These are phyloP conservation scores for Meteorus colon DNA, from an alignment of 2,888 invertebrate genomes.

Conservation along the genomic window DNA sequence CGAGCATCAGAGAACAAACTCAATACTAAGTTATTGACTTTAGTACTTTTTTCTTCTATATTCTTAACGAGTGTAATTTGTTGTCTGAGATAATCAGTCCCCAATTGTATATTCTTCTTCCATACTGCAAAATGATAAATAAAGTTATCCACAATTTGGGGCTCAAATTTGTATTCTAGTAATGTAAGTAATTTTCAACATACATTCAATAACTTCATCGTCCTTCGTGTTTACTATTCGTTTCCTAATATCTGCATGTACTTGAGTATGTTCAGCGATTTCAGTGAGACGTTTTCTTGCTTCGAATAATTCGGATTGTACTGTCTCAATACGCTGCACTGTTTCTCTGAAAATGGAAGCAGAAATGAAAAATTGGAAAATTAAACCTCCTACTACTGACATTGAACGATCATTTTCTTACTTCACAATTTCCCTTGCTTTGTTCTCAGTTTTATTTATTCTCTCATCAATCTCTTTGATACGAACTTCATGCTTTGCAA, in stretches of 20 bases:
- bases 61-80: constrained; percentile 52
- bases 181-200: constrained; percentile 31
- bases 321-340: constrained; percentile 47
- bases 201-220: constrained; percentile 59
- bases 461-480: constrained; percentile 47
- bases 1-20: constrained; percentile 56
- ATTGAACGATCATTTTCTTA: constrained; percentile 40
- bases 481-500: constrained; percentile 39
- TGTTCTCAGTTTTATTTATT: constrained; percentile 36
- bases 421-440: constrained; percentile 47
- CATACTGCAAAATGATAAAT: constrained; percentile 54
- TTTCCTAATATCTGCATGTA: constrained; percentile 56
- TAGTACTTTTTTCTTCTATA: constrained; percentile 51
- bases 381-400: constrained; percentile 11
- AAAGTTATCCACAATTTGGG: too few relatives aligned
- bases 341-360: constrained; percentile 54
- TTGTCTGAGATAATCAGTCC: constrained; percentile 47
- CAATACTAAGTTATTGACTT: constrained; percentile 54
- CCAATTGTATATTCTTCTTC: constrained; percentile 53
- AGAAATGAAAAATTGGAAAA: constrained; percentile 18
- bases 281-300: constrained; percentile 52
- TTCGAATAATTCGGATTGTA: constrained; percentile 58
- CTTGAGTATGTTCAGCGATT: constrained; percentile 55
- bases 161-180: too few relatives aligned
- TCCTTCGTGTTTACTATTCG: constrained; percentile 59